phyloP scores from a whole-genome alignment of 2,888 invertebrate species.

The Aproaerema taeniolella region DNA sequence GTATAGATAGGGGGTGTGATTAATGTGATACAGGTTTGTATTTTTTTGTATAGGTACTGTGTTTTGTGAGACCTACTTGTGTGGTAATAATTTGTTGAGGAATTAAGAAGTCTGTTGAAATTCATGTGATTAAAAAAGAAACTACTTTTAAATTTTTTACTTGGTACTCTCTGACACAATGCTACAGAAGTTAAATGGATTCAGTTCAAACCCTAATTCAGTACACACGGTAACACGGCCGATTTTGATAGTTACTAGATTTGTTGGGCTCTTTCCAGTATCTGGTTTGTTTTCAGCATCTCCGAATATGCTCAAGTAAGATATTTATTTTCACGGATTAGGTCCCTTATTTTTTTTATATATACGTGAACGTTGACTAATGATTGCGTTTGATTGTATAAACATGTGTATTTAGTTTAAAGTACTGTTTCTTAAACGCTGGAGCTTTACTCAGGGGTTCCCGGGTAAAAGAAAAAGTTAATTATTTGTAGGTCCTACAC shows the following conservation, averaged over 20 bases:
- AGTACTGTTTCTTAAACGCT: background rate
- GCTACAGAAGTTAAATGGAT: too few species aligned
- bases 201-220: too few species aligned
- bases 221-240: background rate
- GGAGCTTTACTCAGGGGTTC: background rate
- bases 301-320: slow-evolving; percentile 1
- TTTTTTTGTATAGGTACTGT: too few species aligned
- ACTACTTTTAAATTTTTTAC: too few species aligned
- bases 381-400: background rate
- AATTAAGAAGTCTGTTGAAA: too few species aligned
- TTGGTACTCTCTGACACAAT: too few species aligned
- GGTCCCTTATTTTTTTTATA: background rate
- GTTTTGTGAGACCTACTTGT: too few species aligned
- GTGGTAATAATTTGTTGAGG: too few species aligned
- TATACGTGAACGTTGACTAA: background rate
- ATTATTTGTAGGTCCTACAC: background rate
- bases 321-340: background rate
- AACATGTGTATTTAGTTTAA: background rate
- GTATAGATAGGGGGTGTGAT: too few species aligned
- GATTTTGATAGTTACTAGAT: slow-evolving; percentile 1
- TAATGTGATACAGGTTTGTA: too few species aligned
- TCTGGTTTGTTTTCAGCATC: background rate
- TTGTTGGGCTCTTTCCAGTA: background rate
- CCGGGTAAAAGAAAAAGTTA: background rate
- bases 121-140: too few species aligned